phyloP scores from a whole-genome alignment of 2,888 invertebrate species.

The Rhaphigaster nebulosa region DNA sequence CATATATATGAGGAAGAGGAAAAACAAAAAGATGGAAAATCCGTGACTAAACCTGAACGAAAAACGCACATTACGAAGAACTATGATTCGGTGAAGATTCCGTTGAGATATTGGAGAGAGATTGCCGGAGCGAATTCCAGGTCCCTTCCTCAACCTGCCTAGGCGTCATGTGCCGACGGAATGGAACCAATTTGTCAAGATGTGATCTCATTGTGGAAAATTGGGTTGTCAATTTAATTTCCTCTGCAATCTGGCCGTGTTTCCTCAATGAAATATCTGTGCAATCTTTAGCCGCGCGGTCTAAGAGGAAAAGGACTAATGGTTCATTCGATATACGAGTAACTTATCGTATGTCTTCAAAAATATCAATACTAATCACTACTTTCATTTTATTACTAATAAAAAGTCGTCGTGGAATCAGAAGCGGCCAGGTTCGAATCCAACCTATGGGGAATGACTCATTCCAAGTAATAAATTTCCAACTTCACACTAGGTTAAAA shows the following conservation, averaged over 20 bases:
- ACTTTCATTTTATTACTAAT: too few relatives aligned
- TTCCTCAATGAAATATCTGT: neutral
- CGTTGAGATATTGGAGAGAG: neutral
- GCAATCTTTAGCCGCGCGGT: neutral
- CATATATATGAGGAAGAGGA: too few relatives aligned
- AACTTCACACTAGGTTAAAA: too few relatives aligned
- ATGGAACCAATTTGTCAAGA: neutral
- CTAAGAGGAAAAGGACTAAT: too few relatives aligned
- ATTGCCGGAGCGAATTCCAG: neutral
- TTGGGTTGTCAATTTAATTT: neutral
- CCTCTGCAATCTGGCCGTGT: neutral
- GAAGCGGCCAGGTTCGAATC: too few relatives aligned
- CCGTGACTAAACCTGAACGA: neutral
- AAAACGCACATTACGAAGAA: neutral
- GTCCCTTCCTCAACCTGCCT: neutral
- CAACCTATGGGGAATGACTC: too few relatives aligned
- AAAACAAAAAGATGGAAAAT: neutral
- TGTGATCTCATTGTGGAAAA: neutral
- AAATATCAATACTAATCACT: too few relatives aligned
- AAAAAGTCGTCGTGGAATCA: too few relatives aligned
- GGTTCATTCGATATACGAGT: too few relatives aligned
- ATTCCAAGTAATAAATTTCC: too few relatives aligned
- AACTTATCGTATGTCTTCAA: too few relatives aligned
- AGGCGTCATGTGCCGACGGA: neutral
- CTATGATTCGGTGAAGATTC: neutral